Evolutionary conservation across 2,888 invertebrate species (phyloP).

Genomic region (Athalia cordata): DNA sequence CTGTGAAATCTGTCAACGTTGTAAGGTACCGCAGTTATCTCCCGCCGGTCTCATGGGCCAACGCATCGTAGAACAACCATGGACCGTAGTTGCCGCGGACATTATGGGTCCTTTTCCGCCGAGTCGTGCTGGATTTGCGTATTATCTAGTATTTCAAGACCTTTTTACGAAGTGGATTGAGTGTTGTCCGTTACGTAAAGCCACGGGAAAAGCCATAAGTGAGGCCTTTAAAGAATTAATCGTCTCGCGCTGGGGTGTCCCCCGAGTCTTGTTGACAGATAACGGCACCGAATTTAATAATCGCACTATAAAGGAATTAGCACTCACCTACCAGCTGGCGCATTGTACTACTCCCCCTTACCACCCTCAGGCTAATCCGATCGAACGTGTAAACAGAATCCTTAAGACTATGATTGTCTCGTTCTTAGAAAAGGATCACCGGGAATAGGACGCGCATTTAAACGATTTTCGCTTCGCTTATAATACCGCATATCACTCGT

Average conservation of each 20-base stretch:
- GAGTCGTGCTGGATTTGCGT: constrained; percentile 46
- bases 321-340: neutral
- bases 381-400: neutral
- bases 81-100: constrained; percentile 52
- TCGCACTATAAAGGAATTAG: neutral
- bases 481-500: constrained; percentile 47
- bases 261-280: constrained; percentile 52
- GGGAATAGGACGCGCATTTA: constrained; percentile 48
- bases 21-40: constrained; percentile 45
- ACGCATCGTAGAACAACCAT: constrained; percentile 45
- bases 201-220: constrained; percentile 47
- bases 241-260: constrained; percentile 51
- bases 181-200: constrained; percentile 46
- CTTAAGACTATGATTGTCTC: neutral
- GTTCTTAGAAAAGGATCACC: constrained; percentile 45
- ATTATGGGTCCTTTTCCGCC: constrained; percentile 54
- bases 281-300: constrained; percentile 55
- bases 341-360: neutral
- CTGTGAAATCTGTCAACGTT: constrained; percentile 52
- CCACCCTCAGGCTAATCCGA: constrained; percentile 1
- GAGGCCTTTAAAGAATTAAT: constrained; percentile 49
- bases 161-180: constrained; percentile 53
- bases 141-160: constrained; percentile 52
- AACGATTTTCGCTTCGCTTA: constrained; percentile 50
- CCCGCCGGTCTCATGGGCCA: constrained; percentile 51